These are phyloP conservation scores for Sphaeridia pumilis DNA, from an alignment of 2,888 invertebrate genomes.

Conservation along the genomic window DNA sequence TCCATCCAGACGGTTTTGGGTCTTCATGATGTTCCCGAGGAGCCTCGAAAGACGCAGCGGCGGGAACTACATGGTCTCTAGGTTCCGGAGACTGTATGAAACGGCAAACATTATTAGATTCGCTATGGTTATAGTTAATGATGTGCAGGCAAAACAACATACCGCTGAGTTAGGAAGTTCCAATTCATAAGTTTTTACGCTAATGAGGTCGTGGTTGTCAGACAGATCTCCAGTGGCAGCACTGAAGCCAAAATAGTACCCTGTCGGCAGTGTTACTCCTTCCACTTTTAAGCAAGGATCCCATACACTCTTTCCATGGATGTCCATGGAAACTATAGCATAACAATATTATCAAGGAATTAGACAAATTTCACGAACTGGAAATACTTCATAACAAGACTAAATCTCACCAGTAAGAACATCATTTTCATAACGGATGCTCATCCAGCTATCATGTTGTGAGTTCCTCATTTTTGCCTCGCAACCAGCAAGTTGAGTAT, in stretches of 20 bases:
- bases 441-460: conserved; percentile 77
- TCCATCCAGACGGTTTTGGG: conserved; percentile 68
- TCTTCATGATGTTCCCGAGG: conserved; percentile 87
- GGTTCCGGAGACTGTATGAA: conserved; percentile 42
- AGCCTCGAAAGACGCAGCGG: conserved; percentile 76
- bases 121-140: too few relatives aligned
- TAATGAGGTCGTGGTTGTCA: conserved; percentile 90
- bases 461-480: conserved; percentile 87
- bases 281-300: conserved; percentile 81
- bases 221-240: conserved; percentile 95
- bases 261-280: conserved; percentile 83
- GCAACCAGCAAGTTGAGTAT: conserved; percentile 93
- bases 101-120: conserved; percentile 4
- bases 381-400: background rate
- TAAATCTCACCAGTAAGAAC: conserved; percentile 60
- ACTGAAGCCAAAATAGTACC: conserved; percentile 85
- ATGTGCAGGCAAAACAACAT: too few relatives aligned
- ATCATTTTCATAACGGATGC: conserved; percentile 84
- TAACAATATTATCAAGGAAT: background rate
- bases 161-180: conserved; percentile 47
- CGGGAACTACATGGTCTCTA: conserved; percentile 71
- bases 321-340: conserved; percentile 69
- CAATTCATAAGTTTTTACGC: conserved; percentile 83
- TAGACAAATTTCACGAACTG: too few relatives aligned
- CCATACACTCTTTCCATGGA: conserved; percentile 86